Base-by-base conservation (phyloP, 2,888 invertebrate species). In the Idaea dimidiata region DNA sequence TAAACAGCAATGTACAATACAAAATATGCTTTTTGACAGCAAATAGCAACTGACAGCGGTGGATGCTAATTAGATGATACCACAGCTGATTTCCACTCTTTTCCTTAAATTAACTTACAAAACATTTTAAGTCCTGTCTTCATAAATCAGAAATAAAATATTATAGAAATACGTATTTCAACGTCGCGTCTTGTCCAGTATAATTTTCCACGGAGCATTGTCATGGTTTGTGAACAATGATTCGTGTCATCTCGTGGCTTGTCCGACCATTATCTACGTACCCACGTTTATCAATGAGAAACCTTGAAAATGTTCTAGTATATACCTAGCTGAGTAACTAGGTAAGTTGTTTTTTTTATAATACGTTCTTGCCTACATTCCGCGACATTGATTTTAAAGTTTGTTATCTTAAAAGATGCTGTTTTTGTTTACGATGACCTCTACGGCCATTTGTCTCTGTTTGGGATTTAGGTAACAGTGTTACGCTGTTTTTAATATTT, bases 201-300 rank as follows among this genome's bases (percentile, higher is more conserved):
- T 43, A 43, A 43, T 43, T 43, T 43, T 43, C 43, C 43, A 43
- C 43, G 43, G 8, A 8, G 8, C 43, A 43, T 43, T 43, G 43
- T 43, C 43, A 43, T 43, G 43, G 43, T 43, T 43, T 43, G 43
- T 43, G 43, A 43, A 43, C 43, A 43, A 43, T 43, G 43, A 43
- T 43, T 43, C 14, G 43, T 43, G 43, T 43, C 43, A 43, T 43
- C 43, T 43, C 43, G 43, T 43, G 10, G 14, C 43, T 43, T 43
- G 43, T 43, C 3, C 43, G 0, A 10, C 43, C 43, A 43, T 43
- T 43, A 43, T 43, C 43, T 43, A 8, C 6, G 43, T 43, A 43
- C 43, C 43, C 43, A 43, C 43, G 43, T 43, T 43, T 43, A 43
- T 43, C 43, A 43, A 43, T 43, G 43, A 43, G 8, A 43, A 43